Conservation (phyloP, 37 sponge, comb jelly and placozoan genomes). For the Aplysina aerophoba region DNA sequence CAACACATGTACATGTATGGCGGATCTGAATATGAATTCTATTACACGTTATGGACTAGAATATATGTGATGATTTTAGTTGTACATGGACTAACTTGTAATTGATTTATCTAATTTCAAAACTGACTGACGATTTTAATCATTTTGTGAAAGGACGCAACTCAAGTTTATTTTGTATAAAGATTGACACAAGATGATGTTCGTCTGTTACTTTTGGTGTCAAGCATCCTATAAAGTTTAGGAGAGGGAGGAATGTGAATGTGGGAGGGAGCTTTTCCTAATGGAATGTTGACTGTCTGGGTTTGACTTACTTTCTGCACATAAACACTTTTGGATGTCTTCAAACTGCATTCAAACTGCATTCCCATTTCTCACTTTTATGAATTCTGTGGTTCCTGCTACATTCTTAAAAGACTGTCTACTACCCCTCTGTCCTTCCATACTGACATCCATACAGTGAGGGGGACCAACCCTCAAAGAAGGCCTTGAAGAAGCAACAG, state of each 20-base stretch:
- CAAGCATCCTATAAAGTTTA: not conserved
- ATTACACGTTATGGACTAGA: too few relatives aligned
- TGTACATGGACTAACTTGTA: not conserved
- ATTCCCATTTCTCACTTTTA: too few relatives aligned
- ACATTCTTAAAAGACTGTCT: not conserved
- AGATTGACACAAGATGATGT: not conserved
- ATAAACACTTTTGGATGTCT: too few relatives aligned
- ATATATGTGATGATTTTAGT: too few relatives aligned
- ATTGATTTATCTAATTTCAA: not conserved
- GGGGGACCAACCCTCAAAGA: slow-evolving; percentile 80
- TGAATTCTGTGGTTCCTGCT: not conserved
- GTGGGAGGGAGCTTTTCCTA: not conserved
- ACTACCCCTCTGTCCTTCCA: not conserved
- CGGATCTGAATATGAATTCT: too few relatives aligned
- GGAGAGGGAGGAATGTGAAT: not conserved
- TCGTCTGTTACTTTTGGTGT: not conserved
- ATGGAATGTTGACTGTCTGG: too few relatives aligned
- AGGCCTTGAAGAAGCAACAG: slow-evolving; percentile 90
- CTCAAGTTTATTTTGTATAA: not conserved
- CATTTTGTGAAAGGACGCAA: not conserved
- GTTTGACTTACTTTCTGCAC: too few relatives aligned
- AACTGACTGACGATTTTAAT: not conserved
- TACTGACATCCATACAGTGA: slow-evolving; percentile 24
- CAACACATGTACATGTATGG: too few relatives aligned
- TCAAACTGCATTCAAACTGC: too few relatives aligned